A percentile compares a stretch with the other conserved stretches of the same genome.
Conservation (phyloP, 1,140 invertebrate species). For the Bradysia coprophila region DNA sequence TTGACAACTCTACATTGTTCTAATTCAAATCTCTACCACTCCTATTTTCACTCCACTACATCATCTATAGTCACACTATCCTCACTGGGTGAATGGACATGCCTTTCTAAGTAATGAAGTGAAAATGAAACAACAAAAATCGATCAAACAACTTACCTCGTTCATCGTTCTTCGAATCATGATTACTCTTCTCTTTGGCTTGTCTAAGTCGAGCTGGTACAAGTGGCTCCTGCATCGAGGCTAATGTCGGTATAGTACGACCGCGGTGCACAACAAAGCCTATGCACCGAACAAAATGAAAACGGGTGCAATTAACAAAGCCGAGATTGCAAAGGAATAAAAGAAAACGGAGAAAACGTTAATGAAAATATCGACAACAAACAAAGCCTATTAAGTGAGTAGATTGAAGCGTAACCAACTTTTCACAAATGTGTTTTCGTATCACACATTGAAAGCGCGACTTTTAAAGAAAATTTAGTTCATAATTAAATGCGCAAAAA, state of each 20-base stretch:
- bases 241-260: constrained; percentile 56
- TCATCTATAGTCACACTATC: too few relatives aligned
- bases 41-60: too few relatives aligned
- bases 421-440: too few relatives aligned
- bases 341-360: not conserved
- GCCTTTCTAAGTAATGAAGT: too few relatives aligned
- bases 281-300: constrained; percentile 1
- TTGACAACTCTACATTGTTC: too few relatives aligned
- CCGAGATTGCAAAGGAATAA: not conserved
- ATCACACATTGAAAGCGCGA: too few relatives aligned
- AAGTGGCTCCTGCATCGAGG: constrained; percentile 35
- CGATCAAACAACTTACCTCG: constrained; percentile 22
- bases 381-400: not conserved
- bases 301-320: not conserved
- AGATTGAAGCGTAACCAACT: too few relatives aligned
- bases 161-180: constrained; percentile 42
- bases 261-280: constrained; percentile 66
- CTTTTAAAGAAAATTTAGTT: too few relatives aligned
- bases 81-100: too few relatives aligned
- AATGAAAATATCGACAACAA: not conserved
- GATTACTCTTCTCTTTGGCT: constrained; percentile 38
- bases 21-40: too few relatives aligned
- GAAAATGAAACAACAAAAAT: too few relatives aligned
- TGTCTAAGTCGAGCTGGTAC: constrained; percentile 32
- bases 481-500: too few relatives aligned